Evolutionary conservation across 1,140 invertebrate species (phyloP).

Genomic region (Rhizoglyphus robini): DNA sequence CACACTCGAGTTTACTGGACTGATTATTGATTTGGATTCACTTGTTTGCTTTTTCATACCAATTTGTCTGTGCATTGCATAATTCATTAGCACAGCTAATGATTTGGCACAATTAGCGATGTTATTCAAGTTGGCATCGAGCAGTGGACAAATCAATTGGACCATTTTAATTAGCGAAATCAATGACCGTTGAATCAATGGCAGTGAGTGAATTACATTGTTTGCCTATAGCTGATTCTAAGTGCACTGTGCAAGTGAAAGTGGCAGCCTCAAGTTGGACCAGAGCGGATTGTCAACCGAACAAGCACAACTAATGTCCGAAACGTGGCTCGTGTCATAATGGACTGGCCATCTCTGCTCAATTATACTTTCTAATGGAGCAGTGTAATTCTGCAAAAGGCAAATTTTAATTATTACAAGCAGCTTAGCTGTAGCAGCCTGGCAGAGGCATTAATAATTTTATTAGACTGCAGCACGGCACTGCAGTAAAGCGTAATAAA

Average conservation of each 20-base stretch:
- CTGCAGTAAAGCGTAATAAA: constrained; percentile 12
- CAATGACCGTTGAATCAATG: no score
- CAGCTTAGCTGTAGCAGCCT: not conserved
- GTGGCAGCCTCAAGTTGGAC: no score
- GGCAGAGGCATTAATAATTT: not conserved
- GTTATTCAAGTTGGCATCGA: no score
- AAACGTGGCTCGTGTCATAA: not conserved
- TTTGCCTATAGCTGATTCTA: no score
- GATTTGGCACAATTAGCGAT: not conserved
- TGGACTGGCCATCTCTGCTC: not conserved
- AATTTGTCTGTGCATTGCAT: not conserved
- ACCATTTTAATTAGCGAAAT: not conserved
- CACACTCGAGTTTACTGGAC: no score
- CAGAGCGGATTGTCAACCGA: not conserved
- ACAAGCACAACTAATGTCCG: not conserved
- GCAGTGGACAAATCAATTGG: not conserved
- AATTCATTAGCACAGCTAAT: not conserved
- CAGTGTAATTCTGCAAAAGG: not conserved
- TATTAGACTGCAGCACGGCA: not conserved
- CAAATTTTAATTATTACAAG: constrained; percentile 8
- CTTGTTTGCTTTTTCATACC: no score
- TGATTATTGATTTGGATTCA: no score
- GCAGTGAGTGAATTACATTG: no score
- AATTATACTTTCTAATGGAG: constrained; percentile 8
- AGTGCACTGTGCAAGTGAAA: no score